Base-by-base conservation (phyloP, 2,113 vertebrate species). In the Nestor notabilis region DNA sequence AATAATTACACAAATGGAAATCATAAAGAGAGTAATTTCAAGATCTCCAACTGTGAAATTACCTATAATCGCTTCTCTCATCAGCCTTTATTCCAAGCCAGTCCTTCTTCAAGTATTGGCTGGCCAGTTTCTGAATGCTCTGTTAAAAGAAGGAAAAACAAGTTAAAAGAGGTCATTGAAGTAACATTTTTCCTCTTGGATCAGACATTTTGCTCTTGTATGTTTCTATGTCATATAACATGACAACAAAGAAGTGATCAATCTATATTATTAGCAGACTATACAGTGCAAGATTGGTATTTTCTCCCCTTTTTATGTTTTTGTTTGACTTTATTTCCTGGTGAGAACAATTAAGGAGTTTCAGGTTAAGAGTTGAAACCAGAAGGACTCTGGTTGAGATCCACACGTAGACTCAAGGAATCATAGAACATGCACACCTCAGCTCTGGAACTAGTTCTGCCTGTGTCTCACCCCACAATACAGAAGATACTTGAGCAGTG, bases 81-180 rank as follows among this genome's bases (percentile, higher is more conserved):
- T 99, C 99, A 47, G 98, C 97, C 97, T 99, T 99, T 95, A 99
- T 97, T 81, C 99, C 99, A 85, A 99, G 99, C 99, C 99, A 99
- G 97, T 99, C 99, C 97, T 99, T 99, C 98, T 99, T 99, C 79
- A 99, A 97, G 97, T 99, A 99, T 50, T 99, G 99, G 97, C 99
- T 99, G 56, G 99, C 99, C 98, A 99, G 97, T 95, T 99, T 99
- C 98, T 99, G 99, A 89, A 99, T 98, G 96, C 99, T 99, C 99
- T 99, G 97, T 93, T 68, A 77, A 96, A 96, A 93, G 60, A 84
- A 94, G 16, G 12, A 12, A 9, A 39, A 52, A 47, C 37, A 41
- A 3, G 18, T 31, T 35, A 37, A 80, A 50, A 20, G 55, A 65
- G 5, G 4, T 7, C 33, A 33, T 31, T 31, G 63, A 66, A 88